These are phyloP conservation scores for Lepidurus arcticus DNA, from an alignment of 1,140 invertebrate species.

Conservation along the genomic window DNA sequence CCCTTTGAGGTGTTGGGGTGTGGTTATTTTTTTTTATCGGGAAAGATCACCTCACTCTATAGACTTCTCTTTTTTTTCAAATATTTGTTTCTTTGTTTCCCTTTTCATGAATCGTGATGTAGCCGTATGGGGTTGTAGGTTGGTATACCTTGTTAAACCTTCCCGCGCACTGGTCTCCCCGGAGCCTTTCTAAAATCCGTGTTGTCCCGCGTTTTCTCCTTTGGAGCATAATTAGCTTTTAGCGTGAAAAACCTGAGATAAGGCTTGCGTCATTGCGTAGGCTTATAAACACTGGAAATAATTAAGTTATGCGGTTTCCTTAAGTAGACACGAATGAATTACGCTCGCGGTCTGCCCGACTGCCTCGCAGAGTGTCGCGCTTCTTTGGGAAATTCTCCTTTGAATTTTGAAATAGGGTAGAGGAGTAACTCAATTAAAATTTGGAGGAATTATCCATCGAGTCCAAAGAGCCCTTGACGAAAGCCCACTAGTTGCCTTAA, in stretches of 20 bases:
- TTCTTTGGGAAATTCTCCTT: background rate
- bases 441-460: background rate
- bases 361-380: background rate
- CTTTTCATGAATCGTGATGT: background rate
- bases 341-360: background rate
- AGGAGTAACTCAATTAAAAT: background rate
- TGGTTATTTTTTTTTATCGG: background rate
- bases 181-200: background rate
- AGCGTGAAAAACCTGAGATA: background rate
- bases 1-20: background rate
- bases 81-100: background rate
- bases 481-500: background rate
- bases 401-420: background rate
- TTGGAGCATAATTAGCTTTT: background rate
- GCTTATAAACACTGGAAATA: background rate
- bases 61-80: background rate
- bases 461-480: background rate
- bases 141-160: background rate
- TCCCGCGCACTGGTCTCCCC: background rate
- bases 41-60: background rate
- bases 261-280: background rate
- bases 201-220: background rate
- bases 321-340: slow-evolving; percentile 12
- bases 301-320: background rate
- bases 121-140: slow-evolving; percentile 6